Base-by-base conservation (phyloP, 2,888 invertebrate genomes). In the Cephus pygmeus region DNA sequence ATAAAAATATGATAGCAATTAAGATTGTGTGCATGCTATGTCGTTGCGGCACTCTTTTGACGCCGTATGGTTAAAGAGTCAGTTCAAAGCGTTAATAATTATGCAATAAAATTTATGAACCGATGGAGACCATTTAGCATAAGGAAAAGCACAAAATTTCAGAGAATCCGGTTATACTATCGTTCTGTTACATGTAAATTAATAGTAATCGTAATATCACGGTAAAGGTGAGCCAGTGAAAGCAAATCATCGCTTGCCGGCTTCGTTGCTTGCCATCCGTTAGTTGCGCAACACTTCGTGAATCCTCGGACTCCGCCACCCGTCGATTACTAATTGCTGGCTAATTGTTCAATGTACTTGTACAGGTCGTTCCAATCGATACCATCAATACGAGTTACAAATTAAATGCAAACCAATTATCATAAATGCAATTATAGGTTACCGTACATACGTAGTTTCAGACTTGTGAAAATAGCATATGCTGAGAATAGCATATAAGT, bases 221-320 rank as follows among this genome's bases (percentile, higher is more conserved):
- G 87, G 81, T 85, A 90, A 89, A 90, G 89, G 90, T 90, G 90
- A 90, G 87, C 85, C 86, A 87, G 90, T 90, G 90, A 90, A 90
- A 90, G 90, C 87, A 88, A 87, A 87, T 88, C 88, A 88, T 89
- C 82, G 81, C 77, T 78, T 33, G 71, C 33, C 6, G 15, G 9
- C 56, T 56, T 40, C 56, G 56, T 56, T 23, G 56, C 56, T 56
- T 56, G 56, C 56, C 56, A 56, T 56, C 23, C 56, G 56, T 71
- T 71, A 34, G 71, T 71, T 71, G 30, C 31, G 71, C 71, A 71
- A 71, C 12, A 71, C 71, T 71, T 34, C 12, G 31, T 71, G 56
- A 56, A 71, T 71, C 71, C 71, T 31, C 31, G 71, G 31, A 71
- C 31, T 71, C 71, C 31, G 71, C 71, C 31, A 34, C 71, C 71